phyloP scores from a whole-genome alignment of 2,888 invertebrate species.

The Drosophila maculinotata region DNA sequence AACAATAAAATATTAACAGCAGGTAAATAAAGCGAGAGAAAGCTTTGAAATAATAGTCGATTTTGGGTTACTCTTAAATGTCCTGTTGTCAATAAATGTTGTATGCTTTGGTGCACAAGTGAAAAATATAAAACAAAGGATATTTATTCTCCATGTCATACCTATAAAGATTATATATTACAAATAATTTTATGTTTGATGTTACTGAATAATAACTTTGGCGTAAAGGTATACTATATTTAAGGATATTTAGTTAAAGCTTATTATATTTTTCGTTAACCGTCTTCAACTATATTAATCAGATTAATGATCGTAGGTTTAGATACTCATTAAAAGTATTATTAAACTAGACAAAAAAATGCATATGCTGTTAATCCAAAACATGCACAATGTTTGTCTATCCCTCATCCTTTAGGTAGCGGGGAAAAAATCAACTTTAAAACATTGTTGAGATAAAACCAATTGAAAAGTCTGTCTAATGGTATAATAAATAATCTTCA shows the following conservation, averaged over 20 bases:
- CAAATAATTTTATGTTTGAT: too few species aligned
- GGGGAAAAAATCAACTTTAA: neutral
- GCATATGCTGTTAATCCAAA: constrained; percentile 6
- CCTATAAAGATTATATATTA: too few species aligned
- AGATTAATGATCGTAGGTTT: too few species aligned
- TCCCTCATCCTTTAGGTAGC: constrained; percentile 1
- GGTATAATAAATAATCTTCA: constrained; percentile 31
- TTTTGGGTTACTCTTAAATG: constrained; percentile 37
- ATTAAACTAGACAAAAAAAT: neutral
- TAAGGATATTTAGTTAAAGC: too few species aligned
- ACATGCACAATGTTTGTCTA: neutral
- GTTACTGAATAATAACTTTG: too few species aligned
- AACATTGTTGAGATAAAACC: neutral
- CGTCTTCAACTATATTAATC: too few species aligned
- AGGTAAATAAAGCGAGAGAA: constrained; percentile 60
- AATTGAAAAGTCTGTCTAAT: constrained; percentile 15
- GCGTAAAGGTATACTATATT: too few species aligned
- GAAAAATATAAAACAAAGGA: neutral
- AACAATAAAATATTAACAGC: constrained; percentile 79
- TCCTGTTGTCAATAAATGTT: constrained; percentile 19
- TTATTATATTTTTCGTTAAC: too few species aligned
- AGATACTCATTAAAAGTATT: neutral
- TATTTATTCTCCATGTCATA: too few species aligned
- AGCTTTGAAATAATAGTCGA: constrained; percentile 37
- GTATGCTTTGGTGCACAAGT: too few species aligned